phyloP scores from a whole-genome alignment of 1,140 invertebrate genomes.

The Euglossa dilemma region DNA sequence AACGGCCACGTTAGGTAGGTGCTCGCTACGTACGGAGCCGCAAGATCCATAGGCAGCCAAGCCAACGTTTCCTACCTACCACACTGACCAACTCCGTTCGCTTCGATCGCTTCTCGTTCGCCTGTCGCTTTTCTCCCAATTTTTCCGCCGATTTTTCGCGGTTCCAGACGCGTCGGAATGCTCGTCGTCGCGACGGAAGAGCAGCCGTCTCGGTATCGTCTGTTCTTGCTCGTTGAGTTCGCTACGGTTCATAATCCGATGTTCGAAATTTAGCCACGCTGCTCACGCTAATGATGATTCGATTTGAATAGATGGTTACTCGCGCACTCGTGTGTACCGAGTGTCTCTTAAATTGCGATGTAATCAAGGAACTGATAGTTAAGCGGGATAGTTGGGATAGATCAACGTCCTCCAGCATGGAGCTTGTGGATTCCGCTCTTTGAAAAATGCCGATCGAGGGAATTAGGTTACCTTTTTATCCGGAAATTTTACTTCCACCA shows the following conservation, averaged over 20 bases:
- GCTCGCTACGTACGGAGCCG: slow-evolving; percentile 52
- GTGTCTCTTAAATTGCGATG: neutral
- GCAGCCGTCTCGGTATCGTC: slow-evolving; percentile 8
- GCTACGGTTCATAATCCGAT: slow-evolving; percentile 9
- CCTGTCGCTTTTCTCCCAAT: neutral
- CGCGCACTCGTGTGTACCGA: neutral
- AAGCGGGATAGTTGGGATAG: too few relatives aligned
- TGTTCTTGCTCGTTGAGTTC: neutral
- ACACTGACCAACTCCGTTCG: neutral
- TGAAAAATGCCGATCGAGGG: too few relatives aligned
- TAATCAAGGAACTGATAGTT: neutral
- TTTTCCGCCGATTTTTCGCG: neutral
- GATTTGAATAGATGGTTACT: slow-evolving; percentile 15
- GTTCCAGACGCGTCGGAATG: too few relatives aligned
- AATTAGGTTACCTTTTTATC: too few relatives aligned
- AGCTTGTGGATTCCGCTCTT: too few relatives aligned
- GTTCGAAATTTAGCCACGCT: neutral
- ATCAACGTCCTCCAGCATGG: too few relatives aligned
- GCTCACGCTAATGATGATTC: slow-evolving; percentile 30
- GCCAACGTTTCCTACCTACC: slow-evolving; percentile 19
- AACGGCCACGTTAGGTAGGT: slow-evolving; percentile 77
- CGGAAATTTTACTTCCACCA: too few relatives aligned
- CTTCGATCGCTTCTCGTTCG: neutral
- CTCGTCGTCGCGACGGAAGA: too few relatives aligned
- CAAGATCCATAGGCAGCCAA: slow-evolving; percentile 62